phyloP scores from a whole-genome alignment of 2,113 vertebrate species.

The Ifrita kowaldi region DNA sequence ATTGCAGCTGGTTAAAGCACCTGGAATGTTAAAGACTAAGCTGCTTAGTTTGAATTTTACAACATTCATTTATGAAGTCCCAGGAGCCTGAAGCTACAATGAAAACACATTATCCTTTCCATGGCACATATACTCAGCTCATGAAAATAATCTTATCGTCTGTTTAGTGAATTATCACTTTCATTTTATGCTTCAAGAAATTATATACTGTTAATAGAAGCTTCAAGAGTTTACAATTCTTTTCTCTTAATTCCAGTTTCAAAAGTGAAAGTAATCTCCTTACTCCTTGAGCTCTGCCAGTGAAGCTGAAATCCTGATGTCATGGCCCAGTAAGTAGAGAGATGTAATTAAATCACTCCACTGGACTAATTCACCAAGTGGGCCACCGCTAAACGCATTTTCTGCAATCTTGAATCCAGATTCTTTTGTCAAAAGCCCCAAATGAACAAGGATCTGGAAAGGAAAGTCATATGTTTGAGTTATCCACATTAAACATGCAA shows the following conservation, averaged over 20 bases:
- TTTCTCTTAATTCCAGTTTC: slow-evolving; percentile 62
- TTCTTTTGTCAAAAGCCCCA: slow-evolving; percentile 97
- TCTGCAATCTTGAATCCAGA: slow-evolving; percentile 99
- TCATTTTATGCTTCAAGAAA: slow-evolving; percentile 68
- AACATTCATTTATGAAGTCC: slow-evolving; percentile 68
- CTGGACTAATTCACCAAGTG: slow-evolving; percentile 95
- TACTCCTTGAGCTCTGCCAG: slow-evolving; percentile 98
- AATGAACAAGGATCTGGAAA: slow-evolving; percentile 90
- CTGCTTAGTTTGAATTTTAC: slow-evolving; percentile 68
- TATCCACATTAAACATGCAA: background rate
- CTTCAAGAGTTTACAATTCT: slow-evolving; percentile 60
- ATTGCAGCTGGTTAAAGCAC: slow-evolving; percentile 69
- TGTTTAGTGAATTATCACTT: slow-evolving; percentile 76
- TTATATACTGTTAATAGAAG: slow-evolving; percentile 67
- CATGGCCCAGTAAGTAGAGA: slow-evolving; percentile 96
- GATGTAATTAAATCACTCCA: slow-evolving; percentile 99
- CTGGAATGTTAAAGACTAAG: slow-evolving; percentile 67
- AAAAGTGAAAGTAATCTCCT: slow-evolving; percentile 80
- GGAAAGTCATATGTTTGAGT: background rate
- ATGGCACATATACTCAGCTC: slow-evolving; percentile 68
- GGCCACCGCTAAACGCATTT: slow-evolving; percentile 96
- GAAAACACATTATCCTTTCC: slow-evolving; percentile 75
- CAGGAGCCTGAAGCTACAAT: slow-evolving; percentile 64
- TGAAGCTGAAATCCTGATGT: slow-evolving; percentile 95
- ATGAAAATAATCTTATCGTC: slow-evolving; percentile 74